Evolutionary conservation across 92 coral and sea anemone species (phyloP), one percentile per base, ranked within the genome.

Genomic region (Siderastrea radians): DNA sequence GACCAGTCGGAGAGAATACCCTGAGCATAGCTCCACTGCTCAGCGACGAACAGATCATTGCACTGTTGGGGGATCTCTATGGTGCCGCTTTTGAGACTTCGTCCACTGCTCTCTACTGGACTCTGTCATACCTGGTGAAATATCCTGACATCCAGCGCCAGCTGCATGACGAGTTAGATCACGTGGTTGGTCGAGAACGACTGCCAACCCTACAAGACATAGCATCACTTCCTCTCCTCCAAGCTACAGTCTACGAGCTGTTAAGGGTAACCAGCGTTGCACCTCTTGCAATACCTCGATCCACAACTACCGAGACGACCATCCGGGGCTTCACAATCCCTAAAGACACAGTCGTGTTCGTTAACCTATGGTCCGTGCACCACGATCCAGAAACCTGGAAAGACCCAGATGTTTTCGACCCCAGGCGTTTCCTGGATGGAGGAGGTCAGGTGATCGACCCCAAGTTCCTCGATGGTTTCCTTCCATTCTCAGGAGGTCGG

Each of bases 1-100:
- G n/a, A 26, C 77, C 75, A 2, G 65, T 51, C 8, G 79, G 74
- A 1, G 80, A 68, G n/a, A 44, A 84, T 16, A 70, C 55, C 52
- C 74, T 68, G 2, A 78, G 72, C 58, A 77, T 82, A 68, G 72
- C 59, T 45, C 84, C 88, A 8, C 84, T 72, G 52, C 79, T 90
- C 59, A 87, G 62, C 13, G 90, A 89, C 14, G 65, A 74, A 52
- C 81, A 74, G 81, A 77, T 91, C 11, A 77, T 90, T 48, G 55
- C 75, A 16, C 85, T 76, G 10, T 51, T 95, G 50, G 49, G 44
- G 3, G 98, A 95, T 61, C 89, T 95, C 60, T 93, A 93, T 55
- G 94, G 94, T 16, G 98, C 94, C 3, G 96, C 88, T 7, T 85
- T 93, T 57, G 98, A 93, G 50, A 93, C 98, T 2, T 51, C 84